phyloP scores from a whole-genome alignment of 2,113 vertebrate genomes.

The Chascanopsetta lugubris region DNA sequence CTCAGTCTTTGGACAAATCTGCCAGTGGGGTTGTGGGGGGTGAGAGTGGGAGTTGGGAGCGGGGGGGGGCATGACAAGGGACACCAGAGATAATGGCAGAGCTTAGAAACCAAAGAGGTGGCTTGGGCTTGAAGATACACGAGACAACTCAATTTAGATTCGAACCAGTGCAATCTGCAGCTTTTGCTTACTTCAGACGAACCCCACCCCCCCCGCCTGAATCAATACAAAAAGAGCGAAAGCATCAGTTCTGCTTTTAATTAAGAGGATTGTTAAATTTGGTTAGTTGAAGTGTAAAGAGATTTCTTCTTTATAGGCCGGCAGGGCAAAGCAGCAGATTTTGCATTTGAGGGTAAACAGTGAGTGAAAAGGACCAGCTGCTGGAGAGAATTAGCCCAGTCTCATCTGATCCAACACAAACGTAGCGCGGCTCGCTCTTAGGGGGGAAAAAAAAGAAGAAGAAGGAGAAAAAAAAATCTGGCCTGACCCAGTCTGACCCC shows the following conservation, averaged over 20 bases:
- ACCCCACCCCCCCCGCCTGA: slow-evolving; percentile 43
- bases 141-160: slow-evolving; percentile 69
- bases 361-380: slow-evolving; percentile 82
- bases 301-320: slow-evolving; percentile 74
- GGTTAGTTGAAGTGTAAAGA: slow-evolving; percentile 73
- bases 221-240: slow-evolving; percentile 67
- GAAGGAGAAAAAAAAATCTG: slow-evolving; percentile 66
- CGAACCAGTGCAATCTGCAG: slow-evolving; percentile 41
- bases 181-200: slow-evolving; percentile 55
- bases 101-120: slow-evolving; percentile 61
- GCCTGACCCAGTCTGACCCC: slow-evolving; percentile 81
- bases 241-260: slow-evolving; percentile 70
- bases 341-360: slow-evolving; percentile 78
- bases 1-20: slow-evolving; percentile 49
- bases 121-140: slow-evolving; percentile 63
- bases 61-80: slow-evolving; percentile 42
- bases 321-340: slow-evolving; percentile 72
- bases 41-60: too few relatives aligned
- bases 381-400: slow-evolving; percentile 80
- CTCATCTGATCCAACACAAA: slow-evolving; percentile 80
- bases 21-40: too few relatives aligned
- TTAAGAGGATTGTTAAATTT: slow-evolving; percentile 77
- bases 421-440: slow-evolving; percentile 74
- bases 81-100: slow-evolving; percentile 65
- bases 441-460: too few relatives aligned